These are phyloP conservation scores for Alosa alosa DNA, from an alignment of 2,113 vertebrate species.

Conservation along the genomic window DNA sequence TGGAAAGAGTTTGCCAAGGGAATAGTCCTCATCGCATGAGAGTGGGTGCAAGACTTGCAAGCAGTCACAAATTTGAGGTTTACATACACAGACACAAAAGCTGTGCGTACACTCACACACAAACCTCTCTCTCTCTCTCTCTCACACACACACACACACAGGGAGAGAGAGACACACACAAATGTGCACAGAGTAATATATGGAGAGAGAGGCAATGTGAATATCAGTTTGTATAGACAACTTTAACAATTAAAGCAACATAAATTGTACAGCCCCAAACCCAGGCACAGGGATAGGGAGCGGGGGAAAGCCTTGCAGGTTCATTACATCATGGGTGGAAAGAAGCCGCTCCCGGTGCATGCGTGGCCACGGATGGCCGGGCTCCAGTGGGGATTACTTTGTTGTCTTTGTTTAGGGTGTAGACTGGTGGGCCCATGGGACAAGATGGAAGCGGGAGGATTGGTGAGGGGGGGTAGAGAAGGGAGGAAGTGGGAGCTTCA, in stretches of 20 bases:
- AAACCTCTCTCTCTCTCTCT: too few relatives aligned
- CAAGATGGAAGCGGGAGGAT: constrained; percentile 20
- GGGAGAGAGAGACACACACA: not conserved
- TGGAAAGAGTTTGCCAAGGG: constrained; percentile 58
- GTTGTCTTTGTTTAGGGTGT: constrained; percentile 61
- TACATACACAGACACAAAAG: constrained; percentile 22
- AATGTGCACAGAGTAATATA: not conserved
- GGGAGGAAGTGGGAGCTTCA: constrained; percentile 34
- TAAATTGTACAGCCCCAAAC: constrained; percentile 38
- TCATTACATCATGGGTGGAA: constrained; percentile 62
- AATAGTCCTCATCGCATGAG: constrained; percentile 55
- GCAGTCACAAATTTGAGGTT: constrained; percentile 49
- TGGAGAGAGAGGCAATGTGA: not conserved
- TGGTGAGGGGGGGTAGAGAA: constrained; percentile 12
- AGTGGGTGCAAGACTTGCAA: constrained; percentile 49
- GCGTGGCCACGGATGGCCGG: constrained; percentile 49
- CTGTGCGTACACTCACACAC: not conserved
- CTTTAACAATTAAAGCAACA: constrained; percentile 47
- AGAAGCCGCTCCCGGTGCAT: constrained; percentile 21
- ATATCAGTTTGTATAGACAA: constrained; percentile 39
- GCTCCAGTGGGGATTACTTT: constrained; percentile 62
- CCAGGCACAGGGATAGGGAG: constrained; percentile 10
- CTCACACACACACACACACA: not conserved
- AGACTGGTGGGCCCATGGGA: constrained; percentile 54
- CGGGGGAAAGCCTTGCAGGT: constrained; percentile 53